Conservation (phyloP, 2,888 invertebrate species). For the Andrena trimmerana region DNA sequence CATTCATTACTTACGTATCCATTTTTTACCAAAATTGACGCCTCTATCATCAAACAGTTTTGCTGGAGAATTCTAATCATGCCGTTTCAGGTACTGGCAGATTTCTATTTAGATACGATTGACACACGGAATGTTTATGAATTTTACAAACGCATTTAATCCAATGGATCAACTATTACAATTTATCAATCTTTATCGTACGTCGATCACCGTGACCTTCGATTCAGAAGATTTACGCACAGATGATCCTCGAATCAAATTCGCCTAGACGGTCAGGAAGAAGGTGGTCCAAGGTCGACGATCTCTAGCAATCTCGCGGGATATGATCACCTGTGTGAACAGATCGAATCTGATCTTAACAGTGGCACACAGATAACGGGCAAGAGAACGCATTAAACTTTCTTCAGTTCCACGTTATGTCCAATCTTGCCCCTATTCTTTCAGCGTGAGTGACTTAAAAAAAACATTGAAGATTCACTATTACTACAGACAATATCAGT, state of each 20-base stretch:
- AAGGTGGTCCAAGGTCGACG: slow-evolving; percentile 57
- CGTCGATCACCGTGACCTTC: slow-evolving; percentile 60
- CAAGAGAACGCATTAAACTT: neutral
- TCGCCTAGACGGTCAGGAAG: slow-evolving; percentile 54
- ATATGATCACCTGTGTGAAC: slow-evolving; percentile 51
- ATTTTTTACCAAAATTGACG: neutral
- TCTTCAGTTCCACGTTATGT: neutral
- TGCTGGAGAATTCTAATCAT: neutral
- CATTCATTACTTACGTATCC: no score
- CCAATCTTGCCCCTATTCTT: neutral
- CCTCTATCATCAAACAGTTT: neutral
- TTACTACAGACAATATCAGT: neutral
- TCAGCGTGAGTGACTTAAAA: neutral
- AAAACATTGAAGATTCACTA: neutral
- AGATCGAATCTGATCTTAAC: slow-evolving; percentile 39
- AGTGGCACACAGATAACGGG: slow-evolving; percentile 1
- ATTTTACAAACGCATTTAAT: slow-evolving; percentile 14
- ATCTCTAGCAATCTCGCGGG: slow-evolving; percentile 34
- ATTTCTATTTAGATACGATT: neutral
- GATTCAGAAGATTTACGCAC: slow-evolving; percentile 49
- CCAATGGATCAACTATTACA: slow-evolving; percentile 8
- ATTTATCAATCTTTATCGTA: slow-evolving; percentile 58
- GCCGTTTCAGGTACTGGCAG: no score
- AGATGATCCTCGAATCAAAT: slow-evolving; percentile 43
- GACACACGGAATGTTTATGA: neutral